These are phyloP conservation scores for Diadema setosum DNA, from an alignment of 35 echinoderm and acorn worm genomes.

Conservation along the genomic window DNA sequence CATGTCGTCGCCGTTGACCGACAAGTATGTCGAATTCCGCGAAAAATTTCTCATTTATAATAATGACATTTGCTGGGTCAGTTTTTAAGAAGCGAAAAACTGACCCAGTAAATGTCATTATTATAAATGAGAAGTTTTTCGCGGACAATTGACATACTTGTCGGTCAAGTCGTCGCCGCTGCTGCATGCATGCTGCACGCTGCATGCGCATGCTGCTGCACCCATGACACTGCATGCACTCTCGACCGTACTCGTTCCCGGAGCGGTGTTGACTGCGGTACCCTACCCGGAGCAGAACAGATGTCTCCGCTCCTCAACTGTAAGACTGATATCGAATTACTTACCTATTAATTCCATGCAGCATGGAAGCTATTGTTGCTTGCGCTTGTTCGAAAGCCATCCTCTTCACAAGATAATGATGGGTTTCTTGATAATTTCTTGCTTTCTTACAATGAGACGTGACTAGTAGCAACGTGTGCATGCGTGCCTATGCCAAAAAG, in stretches of 20 bases:
- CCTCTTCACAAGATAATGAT: neutral
- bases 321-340: neutral
- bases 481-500: neutral
- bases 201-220: neutral
- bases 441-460: neutral
- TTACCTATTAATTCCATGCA: constrained; percentile 82
- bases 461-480: neutral
- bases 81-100: no score
- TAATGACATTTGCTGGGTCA: no score
- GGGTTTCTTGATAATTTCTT: neutral
- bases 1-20: no score
- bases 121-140: no score
- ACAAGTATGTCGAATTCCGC: no score
- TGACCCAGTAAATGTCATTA: no score
- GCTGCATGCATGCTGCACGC: neutral
- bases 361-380: constrained; percentile 56
- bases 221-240: neutral
- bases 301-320: neutral
- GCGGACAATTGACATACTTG: no score
- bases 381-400: constrained; percentile 66
- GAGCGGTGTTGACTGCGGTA: no score
- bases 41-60: no score
- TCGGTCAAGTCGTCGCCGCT: neutral
- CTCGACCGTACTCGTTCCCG: no score
- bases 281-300: neutral